A percentile compares a stretch with the other conserved stretches of the same genome.
Evolutionary conservation across 2,113 vertebrate genomes (phyloP).

Genomic region (Vireo altiloquus): DNA sequence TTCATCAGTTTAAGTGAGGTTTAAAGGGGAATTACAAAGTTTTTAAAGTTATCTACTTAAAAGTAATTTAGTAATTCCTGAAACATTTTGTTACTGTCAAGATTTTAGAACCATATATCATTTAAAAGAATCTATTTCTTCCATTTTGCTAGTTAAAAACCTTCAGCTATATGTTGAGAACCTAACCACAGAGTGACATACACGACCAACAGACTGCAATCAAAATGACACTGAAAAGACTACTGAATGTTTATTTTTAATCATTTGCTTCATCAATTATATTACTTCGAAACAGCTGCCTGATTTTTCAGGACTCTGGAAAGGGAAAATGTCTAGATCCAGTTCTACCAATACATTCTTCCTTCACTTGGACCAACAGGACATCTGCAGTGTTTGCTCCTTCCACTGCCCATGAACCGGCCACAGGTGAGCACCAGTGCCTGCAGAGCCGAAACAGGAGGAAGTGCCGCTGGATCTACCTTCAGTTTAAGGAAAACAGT

Average conservation of each 20-base stretch:
- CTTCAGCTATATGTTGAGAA: background rate
- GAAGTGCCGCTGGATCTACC: background rate
- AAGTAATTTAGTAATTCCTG: background rate
- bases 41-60: background rate
- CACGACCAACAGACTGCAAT: rapidly evolving
- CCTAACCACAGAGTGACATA: background rate
- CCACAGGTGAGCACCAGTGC: rapidly evolving
- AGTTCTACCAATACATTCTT: background rate
- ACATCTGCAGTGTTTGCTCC: background rate
- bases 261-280: background rate
- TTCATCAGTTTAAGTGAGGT: background rate
- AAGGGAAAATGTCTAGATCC: background rate
- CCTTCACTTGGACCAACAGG: background rate
- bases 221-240: background rate
- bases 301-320: background rate
- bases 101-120: background rate
- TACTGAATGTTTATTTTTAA: background rate
- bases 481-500: background rate
- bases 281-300: background rate
- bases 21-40: background rate
- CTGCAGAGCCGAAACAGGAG: background rate
- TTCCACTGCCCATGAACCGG: background rate
- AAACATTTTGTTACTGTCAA: background rate
- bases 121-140: background rate
- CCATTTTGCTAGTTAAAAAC: background rate